These are phyloP conservation scores for Copsychus sechellarum DNA, from an alignment of 2,113 vertebrate species.

Conservation along the genomic window DNA sequence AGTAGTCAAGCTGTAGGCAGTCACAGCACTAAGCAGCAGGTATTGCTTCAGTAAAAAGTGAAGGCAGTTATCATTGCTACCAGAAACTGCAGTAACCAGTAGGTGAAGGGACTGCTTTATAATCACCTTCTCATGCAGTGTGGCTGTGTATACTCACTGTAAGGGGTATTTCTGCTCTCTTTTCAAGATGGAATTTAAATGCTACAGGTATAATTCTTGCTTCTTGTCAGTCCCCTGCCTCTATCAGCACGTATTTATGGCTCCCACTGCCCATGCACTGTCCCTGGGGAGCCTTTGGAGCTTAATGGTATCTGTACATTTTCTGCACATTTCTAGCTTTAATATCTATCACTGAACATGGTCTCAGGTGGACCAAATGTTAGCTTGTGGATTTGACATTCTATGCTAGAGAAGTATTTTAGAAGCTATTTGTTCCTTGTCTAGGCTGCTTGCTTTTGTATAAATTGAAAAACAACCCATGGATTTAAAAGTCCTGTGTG, in stretches of 20 bases:
- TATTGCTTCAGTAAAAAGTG: neutral
- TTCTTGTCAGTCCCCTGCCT: neutral
- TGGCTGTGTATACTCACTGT: accelerated
- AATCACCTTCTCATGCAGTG: neutral
- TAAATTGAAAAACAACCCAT: neutral
- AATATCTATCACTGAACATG: neutral
- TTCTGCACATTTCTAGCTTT: neutral
- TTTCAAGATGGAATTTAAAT: neutral
- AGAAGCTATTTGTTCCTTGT: neutral
- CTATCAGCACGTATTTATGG: neutral
- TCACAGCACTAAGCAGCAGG: neutral
- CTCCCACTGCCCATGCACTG: neutral
- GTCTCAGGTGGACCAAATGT: neutral
- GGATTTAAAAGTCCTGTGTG: neutral
- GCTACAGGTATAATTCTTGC: neutral
- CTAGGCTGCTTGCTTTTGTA: neutral
- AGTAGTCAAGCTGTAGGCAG: neutral
- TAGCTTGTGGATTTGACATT: neutral
- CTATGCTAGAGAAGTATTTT: neutral
- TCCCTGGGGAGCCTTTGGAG: neutral
- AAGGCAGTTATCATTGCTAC: neutral
- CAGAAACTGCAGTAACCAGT: neutral
- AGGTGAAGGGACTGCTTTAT: neutral
- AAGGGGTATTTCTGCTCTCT: neutral
- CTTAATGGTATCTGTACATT: neutral